Evolutionary conservation across 2,113 vertebrate genomes (phyloP), one percentile per base, ranked within the genome.

Genomic region (Calypte anna): DNA sequence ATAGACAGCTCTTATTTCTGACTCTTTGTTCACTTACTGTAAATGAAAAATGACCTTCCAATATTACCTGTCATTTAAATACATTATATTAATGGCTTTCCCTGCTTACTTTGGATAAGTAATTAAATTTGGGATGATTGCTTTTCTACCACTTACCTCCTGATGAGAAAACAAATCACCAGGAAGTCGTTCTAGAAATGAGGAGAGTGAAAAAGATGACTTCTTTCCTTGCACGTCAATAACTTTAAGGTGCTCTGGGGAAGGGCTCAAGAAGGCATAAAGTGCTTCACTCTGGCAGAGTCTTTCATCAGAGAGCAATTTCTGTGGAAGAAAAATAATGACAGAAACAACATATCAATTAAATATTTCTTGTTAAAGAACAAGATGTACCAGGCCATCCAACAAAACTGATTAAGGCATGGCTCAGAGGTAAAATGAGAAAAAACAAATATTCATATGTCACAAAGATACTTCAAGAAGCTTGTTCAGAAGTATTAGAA

Each of bases 131-230:
- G 58, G 43, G 33, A 91, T 78, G 40, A 93, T 74, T 79, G 31
- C 46, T 88, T 85, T 82, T 85, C 54, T 80, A 59, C 23, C 16
- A 82, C 97, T 98, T 90, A 99, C 99, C 98, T 99, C 99, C 72
- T 99, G 98, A 82, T 99, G 99, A 93, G 99, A 99, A 97, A 99
- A 99, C 95, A 99, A 99, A 95, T 99, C 99, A 14, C 99, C 98
- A 90, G 99, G 99, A 91, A 99, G 98, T 95, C 98, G 98, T 96
- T 99, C 99, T 94, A 99, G 97, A 98, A 99, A 99, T 8, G 99
- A 99, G 66, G 99, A 98, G 70, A 99, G 98, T 27, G 99, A 99
- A 95, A 99, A 99, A 2, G 98, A 98, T 0, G 98, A 98, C 86
- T 99, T 99, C 97, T 99, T 99, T 93, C 98, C 98, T 97, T 99